Percentiles rank a stretch among this genome's conserved stretches.
phyloP scores from a whole-genome alignment of 64 coral and sea anemone genomes.

The Dendrophyllia cribrosa region DNA sequence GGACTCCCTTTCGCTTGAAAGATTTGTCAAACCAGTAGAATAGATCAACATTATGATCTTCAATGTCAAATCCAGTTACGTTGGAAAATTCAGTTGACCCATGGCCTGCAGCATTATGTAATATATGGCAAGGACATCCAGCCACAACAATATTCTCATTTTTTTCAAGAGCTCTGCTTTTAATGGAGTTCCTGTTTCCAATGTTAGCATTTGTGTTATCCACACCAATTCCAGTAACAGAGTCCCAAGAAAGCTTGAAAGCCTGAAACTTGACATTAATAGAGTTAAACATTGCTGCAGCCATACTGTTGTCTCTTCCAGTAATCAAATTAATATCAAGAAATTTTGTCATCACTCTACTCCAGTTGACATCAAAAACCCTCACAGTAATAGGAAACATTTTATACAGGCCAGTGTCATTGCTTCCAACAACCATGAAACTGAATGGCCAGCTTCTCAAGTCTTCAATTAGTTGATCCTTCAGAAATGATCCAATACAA shows the following conservation, averaged over 20 bases:
- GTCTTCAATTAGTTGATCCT: slow-evolving; percentile 56
- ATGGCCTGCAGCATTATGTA: slow-evolving; percentile 69
- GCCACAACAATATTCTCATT: slow-evolving; percentile 34
- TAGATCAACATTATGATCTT: slow-evolving; percentile 60
- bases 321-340: slow-evolving; percentile 3
- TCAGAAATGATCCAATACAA: slow-evolving; percentile 54
- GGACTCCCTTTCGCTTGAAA: slow-evolving; percentile 49
- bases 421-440: slow-evolving; percentile 75
- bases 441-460: slow-evolving; percentile 78
- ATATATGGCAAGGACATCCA: slow-evolving; percentile 58
- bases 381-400: slow-evolving; percentile 66
- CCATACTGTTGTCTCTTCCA: slow-evolving; percentile 53
- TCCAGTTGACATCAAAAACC: slow-evolving; percentile 60
- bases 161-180: slow-evolving; percentile 54
- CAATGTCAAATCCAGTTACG: slow-evolving; percentile 36
- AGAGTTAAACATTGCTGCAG: slow-evolving; percentile 72
- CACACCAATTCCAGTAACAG: slow-evolving; percentile 65
- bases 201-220: slow-evolving; percentile 75
- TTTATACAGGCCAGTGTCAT: slow-evolving; percentile 67
- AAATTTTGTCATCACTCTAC: slow-evolving; percentile 71
- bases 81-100: slow-evolving; percentile 30
- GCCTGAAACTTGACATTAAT: slow-evolving; percentile 38
- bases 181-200: neutral
- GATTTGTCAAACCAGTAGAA: slow-evolving; percentile 69
- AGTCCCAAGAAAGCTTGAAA: slow-evolving; percentile 55